Base-by-base conservation (phyloP, 2,888 invertebrate species). In the Rhingia rostrata region DNA sequence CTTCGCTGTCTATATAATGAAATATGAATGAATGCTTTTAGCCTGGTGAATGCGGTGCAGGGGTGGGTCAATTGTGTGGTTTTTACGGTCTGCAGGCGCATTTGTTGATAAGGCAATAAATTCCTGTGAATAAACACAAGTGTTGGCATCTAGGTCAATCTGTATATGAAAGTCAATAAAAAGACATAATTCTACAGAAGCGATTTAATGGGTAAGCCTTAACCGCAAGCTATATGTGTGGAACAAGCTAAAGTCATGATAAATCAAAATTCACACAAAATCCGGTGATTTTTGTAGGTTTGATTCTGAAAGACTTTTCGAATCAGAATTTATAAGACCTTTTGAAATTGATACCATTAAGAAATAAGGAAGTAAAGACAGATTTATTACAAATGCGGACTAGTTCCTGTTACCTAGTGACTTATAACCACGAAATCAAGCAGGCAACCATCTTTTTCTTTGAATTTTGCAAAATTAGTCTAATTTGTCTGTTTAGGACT, bases 11-110 rank as follows among this genome's bases (percentile, higher is more conserved):
- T 63, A n/a, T 47, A 32, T 45, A 22, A 14, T 14, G 63, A 80
- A 60, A 73, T 66, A 67, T 74, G 73, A 67, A 54, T 63, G 47
- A 54, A 63, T 54, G 47, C 41, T 35, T 63, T 56, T 49, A 47
- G 22, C 22, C 56, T 22, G 33, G 14, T 32, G 14, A 12, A 32
- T 7, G 5, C 39, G 5, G 12, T 7, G 14, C 9, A 10, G 58
- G 9, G 22, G 35, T 30, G 39, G 60, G 3, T 49, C 30, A n/a
- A 12, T 43, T 58, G 30, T 12, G 78, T 12, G 78, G 49, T 35
- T 63, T 41, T 51, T 53, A 41, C 12, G 12, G 45, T 45, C 6
- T 54, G 35, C 6, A 43, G 37, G 14, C n/a, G 5, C 22, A 2
- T 7, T 47, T 49, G n/a, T 49, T 39, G 12, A 30, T 9, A 61